Conservation (phyloP, 2,888 invertebrate species). For the Calameuta idolon region DNA sequence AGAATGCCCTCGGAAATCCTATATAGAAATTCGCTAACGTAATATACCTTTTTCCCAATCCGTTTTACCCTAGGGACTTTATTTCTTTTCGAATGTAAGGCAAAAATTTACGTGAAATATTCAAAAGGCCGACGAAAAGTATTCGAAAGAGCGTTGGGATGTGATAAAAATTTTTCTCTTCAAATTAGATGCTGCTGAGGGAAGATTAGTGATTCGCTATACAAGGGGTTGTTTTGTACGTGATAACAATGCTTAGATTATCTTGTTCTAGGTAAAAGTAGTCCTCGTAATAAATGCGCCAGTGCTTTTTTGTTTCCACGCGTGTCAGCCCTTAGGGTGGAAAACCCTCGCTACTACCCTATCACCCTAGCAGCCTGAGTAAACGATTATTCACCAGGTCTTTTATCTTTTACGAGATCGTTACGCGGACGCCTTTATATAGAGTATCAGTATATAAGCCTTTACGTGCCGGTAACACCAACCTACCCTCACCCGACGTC, state of each 20-base stretch:
- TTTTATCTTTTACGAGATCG: neutral
- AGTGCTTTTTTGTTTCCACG: neutral
- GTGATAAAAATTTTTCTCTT: neutral
- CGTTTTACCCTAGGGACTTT: neutral
- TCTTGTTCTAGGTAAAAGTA: neutral
- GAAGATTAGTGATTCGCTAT: neutral
- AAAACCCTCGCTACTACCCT: neutral
- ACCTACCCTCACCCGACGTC: neutral
- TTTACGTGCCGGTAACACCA: neutral
- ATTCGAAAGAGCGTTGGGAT: neutral
- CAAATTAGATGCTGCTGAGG: neutral
- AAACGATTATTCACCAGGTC: neutral
- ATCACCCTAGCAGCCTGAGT: neutral
- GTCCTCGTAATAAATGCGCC: neutral
- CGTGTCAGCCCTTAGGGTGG: neutral
- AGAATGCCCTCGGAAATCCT: neutral
- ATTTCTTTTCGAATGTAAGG: neutral
- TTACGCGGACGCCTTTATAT: neutral
- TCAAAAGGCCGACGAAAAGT: neutral
- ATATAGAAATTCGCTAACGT: neutral
- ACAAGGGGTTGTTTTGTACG: neutral
- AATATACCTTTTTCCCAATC: neutral
- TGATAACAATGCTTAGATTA: neutral
- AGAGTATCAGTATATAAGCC: neutral
- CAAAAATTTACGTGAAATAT: neutral